Evolutionary conservation across 35 echinoderm and acorn worm species (phyloP).

Genomic region (Heliocidaris tuberculata): DNA sequence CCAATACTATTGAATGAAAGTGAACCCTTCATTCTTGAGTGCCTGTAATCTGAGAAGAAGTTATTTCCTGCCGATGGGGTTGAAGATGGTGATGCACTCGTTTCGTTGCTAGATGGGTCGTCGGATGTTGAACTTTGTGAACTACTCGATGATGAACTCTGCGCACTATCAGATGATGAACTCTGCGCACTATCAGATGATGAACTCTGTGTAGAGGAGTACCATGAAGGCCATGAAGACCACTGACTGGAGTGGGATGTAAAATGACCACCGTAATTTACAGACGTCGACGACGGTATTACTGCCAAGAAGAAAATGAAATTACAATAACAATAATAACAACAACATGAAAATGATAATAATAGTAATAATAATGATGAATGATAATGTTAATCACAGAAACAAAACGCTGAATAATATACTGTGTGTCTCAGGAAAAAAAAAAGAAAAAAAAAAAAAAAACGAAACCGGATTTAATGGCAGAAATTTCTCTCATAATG

Average conservation of each 20-base stretch:
- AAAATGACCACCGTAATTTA: not conserved
- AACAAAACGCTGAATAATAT: no score
- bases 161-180: not conserved
- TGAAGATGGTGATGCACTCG: not conserved
- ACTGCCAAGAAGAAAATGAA: not conserved
- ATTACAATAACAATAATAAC: no score
- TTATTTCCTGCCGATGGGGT: not conserved
- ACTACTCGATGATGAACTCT: not conserved
- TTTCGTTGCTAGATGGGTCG: not conserved
- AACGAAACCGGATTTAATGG: no score
- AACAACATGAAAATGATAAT: not conserved
- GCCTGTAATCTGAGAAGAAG: not conserved
- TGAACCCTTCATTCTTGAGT: not conserved
- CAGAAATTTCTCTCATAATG: no score
- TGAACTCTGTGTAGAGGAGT: not conserved
- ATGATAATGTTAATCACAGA: not conserved
- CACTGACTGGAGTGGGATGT: not conserved
- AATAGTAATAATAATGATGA: not conserved
- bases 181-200: no score
- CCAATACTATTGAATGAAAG: not conserved
- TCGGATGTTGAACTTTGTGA: not conserved
- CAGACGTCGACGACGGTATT: not conserved
- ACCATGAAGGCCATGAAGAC: not conserved
- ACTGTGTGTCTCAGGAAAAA: no score
- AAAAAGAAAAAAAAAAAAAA: no score